A percentile compares a stretch with the other conserved stretches of the same genome.
Conservation (phyloP, 2,797 vertebrate species). For the Pseudopleuronectes americanus region DNA sequence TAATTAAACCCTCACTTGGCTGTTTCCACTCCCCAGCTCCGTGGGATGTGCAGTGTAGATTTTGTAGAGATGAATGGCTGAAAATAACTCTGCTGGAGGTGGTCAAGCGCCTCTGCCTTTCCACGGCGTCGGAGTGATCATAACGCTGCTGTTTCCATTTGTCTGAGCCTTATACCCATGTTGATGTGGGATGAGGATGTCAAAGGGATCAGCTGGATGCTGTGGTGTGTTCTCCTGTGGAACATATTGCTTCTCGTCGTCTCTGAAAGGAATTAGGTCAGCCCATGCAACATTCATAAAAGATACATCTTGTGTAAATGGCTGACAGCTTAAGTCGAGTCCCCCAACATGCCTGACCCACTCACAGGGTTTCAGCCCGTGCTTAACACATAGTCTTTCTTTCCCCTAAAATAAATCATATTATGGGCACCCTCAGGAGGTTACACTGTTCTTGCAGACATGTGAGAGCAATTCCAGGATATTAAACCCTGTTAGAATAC, state of each 20-base stretch:
- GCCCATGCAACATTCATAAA: constrained; percentile 81
- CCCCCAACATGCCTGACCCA: constrained; percentile 31
- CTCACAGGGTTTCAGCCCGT: constrained; percentile 48
- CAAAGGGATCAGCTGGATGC: constrained; percentile 67
- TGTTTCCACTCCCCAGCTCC: constrained; percentile 32
- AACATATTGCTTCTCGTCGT: constrained; percentile 72
- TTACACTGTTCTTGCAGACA: not conserved
- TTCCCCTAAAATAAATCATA: not conserved
- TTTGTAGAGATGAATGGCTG: constrained; percentile 39
- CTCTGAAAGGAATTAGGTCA: constrained; percentile 83
- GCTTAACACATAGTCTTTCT: constrained; percentile 10
- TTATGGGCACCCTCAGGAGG: constrained; percentile 10
- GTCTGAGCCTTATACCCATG: constrained; percentile 1
- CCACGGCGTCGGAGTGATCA: constrained; percentile 36
- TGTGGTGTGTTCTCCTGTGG: constrained; percentile 66
- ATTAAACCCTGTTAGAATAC: not conserved
- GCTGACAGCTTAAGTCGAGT: constrained; percentile 71
- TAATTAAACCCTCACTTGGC: constrained; percentile 22
- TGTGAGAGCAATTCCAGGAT: constrained; percentile 2
- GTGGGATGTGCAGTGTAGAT: constrained; percentile 45
- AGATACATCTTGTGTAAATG: constrained; percentile 77
- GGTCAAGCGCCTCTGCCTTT: constrained; percentile 26
- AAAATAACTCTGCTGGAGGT: constrained; percentile 31
- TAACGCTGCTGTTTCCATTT: constrained; percentile 39
- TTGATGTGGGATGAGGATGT: constrained; percentile 35